Conservation (phyloP, 2,113 vertebrate species). For the Formicarius rufipectus region DNA sequence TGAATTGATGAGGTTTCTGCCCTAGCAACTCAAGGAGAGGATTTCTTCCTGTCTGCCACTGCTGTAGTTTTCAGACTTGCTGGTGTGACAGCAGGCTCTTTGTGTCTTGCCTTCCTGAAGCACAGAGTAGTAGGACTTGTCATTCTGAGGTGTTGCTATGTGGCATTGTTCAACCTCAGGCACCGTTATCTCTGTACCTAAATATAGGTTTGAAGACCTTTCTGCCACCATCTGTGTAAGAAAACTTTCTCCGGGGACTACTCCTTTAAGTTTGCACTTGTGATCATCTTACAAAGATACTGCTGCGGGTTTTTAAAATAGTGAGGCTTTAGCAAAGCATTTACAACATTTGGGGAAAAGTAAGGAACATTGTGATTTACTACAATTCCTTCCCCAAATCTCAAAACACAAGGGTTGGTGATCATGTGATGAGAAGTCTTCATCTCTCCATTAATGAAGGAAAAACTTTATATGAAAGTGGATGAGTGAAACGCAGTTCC, state of each 20-base stretch:
- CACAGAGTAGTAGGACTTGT: background rate
- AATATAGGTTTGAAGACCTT: background rate
- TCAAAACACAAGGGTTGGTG: background rate
- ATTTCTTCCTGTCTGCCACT: background rate
- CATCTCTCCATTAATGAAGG: background rate
- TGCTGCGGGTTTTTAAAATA: background rate
- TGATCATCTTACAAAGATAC: background rate
- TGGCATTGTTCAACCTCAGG: background rate
- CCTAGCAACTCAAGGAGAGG: background rate
- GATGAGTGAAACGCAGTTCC: background rate
- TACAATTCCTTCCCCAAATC: background rate
- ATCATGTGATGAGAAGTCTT: background rate
- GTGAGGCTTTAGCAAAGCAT: background rate
- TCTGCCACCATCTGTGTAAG: background rate
- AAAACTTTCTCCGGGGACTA: background rate
- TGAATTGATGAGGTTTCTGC: background rate
- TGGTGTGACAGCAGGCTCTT: background rate
- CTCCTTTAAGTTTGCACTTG: background rate
- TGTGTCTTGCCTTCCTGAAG: background rate
- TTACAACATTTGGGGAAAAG: background rate
- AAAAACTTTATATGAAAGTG: background rate
- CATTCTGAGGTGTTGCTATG: background rate
- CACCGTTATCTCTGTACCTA: background rate
- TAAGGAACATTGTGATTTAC: rapidly evolving
- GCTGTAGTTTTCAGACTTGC: background rate